Evolutionary conservation across 2,888 invertebrate species (phyloP).

Genomic region (Macrosiphum euphorbiae): DNA sequence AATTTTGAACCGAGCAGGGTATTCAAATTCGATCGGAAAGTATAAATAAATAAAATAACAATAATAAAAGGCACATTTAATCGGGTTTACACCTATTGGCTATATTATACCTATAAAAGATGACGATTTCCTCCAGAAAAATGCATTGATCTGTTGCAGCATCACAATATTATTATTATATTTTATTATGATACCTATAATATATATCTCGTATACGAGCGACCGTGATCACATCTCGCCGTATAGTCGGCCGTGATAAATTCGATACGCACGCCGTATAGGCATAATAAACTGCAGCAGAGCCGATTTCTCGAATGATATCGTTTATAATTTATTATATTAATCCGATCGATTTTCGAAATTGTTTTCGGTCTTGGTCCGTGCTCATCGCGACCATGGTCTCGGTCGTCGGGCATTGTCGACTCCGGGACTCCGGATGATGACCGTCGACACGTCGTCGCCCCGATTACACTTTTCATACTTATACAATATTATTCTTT

Average conservation of each 20-base stretch:
- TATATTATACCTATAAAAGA: neutral
- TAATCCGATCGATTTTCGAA: constrained; percentile 22
- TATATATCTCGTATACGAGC: neutral
- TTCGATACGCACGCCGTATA: constrained; percentile 33
- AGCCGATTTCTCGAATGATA: constrained; percentile 15
- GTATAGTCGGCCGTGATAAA: constrained; percentile 28
- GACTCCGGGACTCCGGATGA: neutral
- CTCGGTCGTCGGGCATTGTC: neutral
- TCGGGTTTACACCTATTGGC: neutral
- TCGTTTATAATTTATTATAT: constrained; percentile 3
- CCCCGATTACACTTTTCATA: neutral
- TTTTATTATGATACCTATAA: neutral
- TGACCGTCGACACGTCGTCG: neutral
- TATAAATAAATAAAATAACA: constrained; percentile 4
- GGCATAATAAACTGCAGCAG: neutral
- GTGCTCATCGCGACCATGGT: neutral
- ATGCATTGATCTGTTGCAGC: neutral
- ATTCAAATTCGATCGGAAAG: neutral
- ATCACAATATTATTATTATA: neutral
- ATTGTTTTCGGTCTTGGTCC: neutral
- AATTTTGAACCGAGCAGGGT: neutral
- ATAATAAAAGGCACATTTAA: neutral
- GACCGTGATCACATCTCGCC: neutral
- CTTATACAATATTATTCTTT: neutral
- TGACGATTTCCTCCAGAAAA: neutral